Evolutionary conservation across 1,140 invertebrate genomes (phyloP), one percentile per base, ranked within the genome.

Genomic region (Solenopsis invicta): DNA sequence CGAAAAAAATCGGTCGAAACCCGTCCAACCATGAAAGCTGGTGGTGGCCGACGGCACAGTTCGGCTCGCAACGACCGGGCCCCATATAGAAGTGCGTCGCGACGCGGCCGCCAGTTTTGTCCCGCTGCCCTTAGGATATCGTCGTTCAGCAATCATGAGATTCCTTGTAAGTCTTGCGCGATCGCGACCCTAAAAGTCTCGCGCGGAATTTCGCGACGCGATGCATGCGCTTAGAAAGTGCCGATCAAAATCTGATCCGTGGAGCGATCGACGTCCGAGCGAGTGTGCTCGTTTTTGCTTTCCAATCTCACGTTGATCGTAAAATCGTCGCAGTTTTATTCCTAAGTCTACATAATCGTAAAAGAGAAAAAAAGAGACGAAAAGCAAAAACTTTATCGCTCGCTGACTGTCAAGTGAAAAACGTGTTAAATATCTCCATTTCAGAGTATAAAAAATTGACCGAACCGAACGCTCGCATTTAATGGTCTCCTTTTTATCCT

Each of bases 41-140:
- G 91, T 89, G 91, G 84, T 87, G 89, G 86, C 64, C 81, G 85
- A 84, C 69, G 24, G 72, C 62, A 62, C 84, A 87, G 84, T 62
- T 88, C 77, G 74, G 56, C 67, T 75, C 77, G 88, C 54, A 78
- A 85, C 87, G 81, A 87, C 87, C 82, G 92, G 62, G 94, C 90
- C 45, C 93, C 94, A 94, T 95, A 95, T 95, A 95, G 94, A 95
- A 94, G 94, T 93, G 94, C 92, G 78, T 92, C 89, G 90, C 88
- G 81, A 92, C 90, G 67, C 87, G 75, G 85, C 59, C 50, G 91
- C 87, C 94, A 95, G 95, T 95, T 95, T 94, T 90, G 88, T 89
- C 91, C 91, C 89, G 90, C 89, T 92, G 90, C 88, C 74, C 86
- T 91, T 89, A 88, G 81, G 90, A 94, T 93, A 94, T 94, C 92